phyloP scores from a whole-genome alignment of 2,888 invertebrate genomes.

The Phymatocera aterrima region DNA sequence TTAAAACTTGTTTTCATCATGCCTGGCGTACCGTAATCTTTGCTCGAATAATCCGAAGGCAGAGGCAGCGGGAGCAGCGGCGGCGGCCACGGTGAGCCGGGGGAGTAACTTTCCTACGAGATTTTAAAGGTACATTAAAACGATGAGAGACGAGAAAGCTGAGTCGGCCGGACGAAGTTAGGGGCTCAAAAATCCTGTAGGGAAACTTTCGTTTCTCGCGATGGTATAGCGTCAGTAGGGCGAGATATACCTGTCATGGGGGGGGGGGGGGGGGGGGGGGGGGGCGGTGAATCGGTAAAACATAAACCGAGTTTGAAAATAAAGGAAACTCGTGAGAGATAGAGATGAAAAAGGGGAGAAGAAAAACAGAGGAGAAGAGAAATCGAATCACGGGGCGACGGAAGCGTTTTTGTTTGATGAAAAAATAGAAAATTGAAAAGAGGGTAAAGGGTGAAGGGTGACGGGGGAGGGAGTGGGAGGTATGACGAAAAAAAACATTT shows the following conservation, averaged over 20 bases:
- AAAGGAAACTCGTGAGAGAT: no score
- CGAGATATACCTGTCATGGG: no score
- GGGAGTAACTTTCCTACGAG: neutral
- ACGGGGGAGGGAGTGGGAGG: no score
- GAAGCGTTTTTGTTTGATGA: neutral
- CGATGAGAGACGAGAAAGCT: constrained; percentile 2
- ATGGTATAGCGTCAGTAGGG: no score
- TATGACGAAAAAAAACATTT: no score
- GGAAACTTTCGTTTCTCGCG: neutral
- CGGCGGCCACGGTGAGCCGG: neutral
- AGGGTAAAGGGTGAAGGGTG: no score
- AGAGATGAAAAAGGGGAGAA: no score
- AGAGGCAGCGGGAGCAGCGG: neutral
- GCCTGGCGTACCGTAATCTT: neutral
- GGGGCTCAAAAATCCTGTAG: neutral
- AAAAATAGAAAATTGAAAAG: no score
- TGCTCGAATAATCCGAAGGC: neutral
- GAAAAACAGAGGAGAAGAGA: neutral
- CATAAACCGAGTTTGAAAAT: neutral
- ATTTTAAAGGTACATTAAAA: constrained; percentile 41
- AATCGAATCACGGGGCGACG: neutral
- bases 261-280: no score
- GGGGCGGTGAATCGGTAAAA: neutral
- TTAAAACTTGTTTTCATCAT: no score
- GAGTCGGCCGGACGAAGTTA: neutral